These are phyloP conservation scores for Homarus americanus DNA, from an alignment of 1,140 invertebrate species.

Conservation along the genomic window DNA sequence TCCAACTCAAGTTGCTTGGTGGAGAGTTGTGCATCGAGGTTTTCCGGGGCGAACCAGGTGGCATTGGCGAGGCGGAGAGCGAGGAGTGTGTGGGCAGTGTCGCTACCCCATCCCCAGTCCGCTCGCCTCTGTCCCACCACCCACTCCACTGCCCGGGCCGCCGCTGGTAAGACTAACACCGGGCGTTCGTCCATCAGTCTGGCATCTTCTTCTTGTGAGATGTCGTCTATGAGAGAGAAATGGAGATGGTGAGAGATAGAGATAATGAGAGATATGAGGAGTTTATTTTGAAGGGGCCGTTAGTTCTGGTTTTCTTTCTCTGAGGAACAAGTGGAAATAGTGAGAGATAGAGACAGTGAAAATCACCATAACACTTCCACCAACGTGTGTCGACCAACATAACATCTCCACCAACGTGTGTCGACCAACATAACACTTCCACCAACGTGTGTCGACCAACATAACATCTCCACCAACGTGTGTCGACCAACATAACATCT, in stretches of 20 bases:
- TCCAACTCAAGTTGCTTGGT: slow-evolving; percentile 91
- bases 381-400: not conserved
- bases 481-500: too few relatives aligned
- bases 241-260: not conserved
- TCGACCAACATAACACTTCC: too few relatives aligned
- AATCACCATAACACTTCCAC: not conserved
- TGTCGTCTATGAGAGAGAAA: not conserved
- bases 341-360: not conserved
- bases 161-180: slow-evolving; percentile 72
- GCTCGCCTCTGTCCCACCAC: slow-evolving; percentile 46
- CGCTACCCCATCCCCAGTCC: slow-evolving; percentile 76
- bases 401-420: not conserved
- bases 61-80: slow-evolving; percentile 75
- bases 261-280: not conserved
- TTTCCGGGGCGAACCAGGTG: slow-evolving; percentile 67
- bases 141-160: slow-evolving; percentile 66
- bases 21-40: slow-evolving; percentile 86
- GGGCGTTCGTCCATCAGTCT: slow-evolving; percentile 49
- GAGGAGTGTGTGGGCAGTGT: slow-evolving; percentile 76
- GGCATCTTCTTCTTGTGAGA: not conserved
- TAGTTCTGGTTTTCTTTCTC: not conserved
- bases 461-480: too few relatives aligned
- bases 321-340: not conserved
- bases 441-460: too few relatives aligned
- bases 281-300: not conserved